Conservation (phyloP, 2,888 invertebrate genomes). For the Chrysomela aeneicollis region DNA sequence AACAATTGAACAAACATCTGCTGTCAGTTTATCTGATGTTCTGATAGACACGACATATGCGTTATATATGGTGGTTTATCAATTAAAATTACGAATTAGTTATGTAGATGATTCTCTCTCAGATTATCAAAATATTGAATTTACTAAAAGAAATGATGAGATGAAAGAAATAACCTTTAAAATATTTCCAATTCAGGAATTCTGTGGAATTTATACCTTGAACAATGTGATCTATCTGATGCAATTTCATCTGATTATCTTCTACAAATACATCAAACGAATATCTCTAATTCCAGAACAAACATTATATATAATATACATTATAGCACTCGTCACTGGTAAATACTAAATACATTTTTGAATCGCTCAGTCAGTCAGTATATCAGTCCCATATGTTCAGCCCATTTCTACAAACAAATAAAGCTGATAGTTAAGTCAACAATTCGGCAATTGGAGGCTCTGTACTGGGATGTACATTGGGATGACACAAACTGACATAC, state of each 20-base stretch:
- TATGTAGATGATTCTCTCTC: not conserved
- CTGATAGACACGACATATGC: not conserved
- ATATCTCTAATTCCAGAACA: slow-evolving; percentile 41
- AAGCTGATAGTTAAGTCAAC: slow-evolving; percentile 34
- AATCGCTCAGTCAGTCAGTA: slow-evolving; percentile 48
- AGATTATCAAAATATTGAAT: too few species aligned
- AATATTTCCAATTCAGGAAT: too few species aligned
- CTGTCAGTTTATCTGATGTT: not conserved
- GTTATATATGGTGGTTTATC: not conserved
- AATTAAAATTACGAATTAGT: not conserved
- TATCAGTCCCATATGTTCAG: slow-evolving; percentile 54
- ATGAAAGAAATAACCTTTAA: too few species aligned
- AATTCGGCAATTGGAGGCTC: too few species aligned
- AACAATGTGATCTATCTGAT: too few species aligned
- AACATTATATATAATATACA: slow-evolving; percentile 47
- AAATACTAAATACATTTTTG: slow-evolving; percentile 42
- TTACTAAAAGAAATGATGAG: too few species aligned
- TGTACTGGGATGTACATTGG: too few species aligned
- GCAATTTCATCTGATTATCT: not conserved
- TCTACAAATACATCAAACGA: slow-evolving; percentile 35
- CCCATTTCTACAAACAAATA: slow-evolving; percentile 53
- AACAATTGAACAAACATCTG: slow-evolving; percentile 5
- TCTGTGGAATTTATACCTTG: too few species aligned
- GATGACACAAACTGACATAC: too few species aligned
- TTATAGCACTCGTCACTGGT: slow-evolving; percentile 40